Percentiles rank a stretch among this genome's conserved stretches.
These are phyloP conservation scores for Jacana jacana DNA, from an alignment of 2,113 vertebrate species.

Conservation along the genomic window DNA sequence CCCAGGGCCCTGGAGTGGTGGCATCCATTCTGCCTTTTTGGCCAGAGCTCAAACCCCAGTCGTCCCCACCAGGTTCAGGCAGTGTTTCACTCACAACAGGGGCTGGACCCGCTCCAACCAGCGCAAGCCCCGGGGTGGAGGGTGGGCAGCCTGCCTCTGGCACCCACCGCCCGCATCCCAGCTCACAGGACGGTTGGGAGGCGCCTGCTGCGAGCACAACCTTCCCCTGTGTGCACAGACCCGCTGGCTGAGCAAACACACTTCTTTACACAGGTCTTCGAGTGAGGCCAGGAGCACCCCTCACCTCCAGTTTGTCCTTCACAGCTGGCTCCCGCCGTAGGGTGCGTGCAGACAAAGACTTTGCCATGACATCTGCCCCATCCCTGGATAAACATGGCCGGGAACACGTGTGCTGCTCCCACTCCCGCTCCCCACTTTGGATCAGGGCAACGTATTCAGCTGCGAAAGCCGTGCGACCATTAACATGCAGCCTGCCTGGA, in stretches of 20 bases:
- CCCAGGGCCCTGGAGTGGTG: not conserved
- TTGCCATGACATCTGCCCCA: constrained; percentile 44
- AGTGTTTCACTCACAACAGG: not conserved
- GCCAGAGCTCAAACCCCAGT: not conserved
- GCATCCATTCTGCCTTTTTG: not conserved
- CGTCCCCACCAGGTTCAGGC: not conserved
- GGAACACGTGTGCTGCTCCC: constrained; percentile 29
- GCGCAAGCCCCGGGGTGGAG: not conserved
- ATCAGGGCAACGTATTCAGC: not conserved
- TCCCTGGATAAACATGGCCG: constrained; percentile 32
- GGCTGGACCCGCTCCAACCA: not conserved
- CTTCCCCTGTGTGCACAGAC: not conserved
- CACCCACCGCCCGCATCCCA: not conserved
- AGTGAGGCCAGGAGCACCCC: not conserved
- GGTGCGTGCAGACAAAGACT: constrained; percentile 37
- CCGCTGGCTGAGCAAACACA: not conserved
- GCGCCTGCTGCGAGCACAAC: not conserved
- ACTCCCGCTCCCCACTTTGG: constrained; percentile 29
- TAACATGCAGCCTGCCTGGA: not conserved
- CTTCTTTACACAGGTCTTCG: constrained; percentile 15
- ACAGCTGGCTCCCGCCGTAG: not conserved
- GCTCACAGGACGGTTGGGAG: not conserved
- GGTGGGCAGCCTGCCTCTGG: not conserved
- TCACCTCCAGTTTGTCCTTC: constrained; percentile 11
- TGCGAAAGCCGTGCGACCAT: not conserved